Conservation (phyloP, 2,888 invertebrate genomes). For the Trachelus tabidus region DNA sequence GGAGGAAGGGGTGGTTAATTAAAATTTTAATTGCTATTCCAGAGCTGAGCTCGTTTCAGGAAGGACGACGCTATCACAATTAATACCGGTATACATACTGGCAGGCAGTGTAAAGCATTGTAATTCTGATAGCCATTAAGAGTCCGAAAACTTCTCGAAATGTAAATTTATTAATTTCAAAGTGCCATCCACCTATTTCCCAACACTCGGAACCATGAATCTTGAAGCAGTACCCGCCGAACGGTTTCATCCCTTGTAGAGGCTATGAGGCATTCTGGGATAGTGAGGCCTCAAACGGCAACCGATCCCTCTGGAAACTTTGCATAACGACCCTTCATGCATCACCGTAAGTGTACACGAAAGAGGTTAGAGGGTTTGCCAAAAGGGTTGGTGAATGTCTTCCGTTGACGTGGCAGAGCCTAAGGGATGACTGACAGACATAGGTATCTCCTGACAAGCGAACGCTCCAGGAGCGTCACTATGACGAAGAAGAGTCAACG, state of each 20-base stretch:
- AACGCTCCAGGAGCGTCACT: background rate
- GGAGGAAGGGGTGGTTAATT: background rate
- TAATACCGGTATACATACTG: background rate
- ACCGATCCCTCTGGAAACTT: background rate
- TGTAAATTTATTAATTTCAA: background rate
- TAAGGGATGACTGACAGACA: background rate
- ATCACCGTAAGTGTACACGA: conserved; percentile 1
- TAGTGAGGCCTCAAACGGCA: background rate
- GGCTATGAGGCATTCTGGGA: background rate
- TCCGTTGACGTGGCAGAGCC: background rate
- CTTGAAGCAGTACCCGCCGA: background rate
- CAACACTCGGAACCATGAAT: background rate
- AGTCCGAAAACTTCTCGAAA: background rate
- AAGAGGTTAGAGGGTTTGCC: background rate
- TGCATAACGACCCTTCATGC: background rate
- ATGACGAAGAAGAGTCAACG: background rate
- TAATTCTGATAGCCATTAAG: background rate
- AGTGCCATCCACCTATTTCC: background rate
- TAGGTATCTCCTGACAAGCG: background rate
- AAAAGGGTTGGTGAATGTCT: background rate
- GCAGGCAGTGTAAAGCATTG: background rate
- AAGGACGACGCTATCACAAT: background rate
- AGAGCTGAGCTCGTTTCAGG: background rate
- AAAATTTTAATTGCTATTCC: background rate
- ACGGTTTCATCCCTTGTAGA: background rate